Evolutionary conservation across 2,113 vertebrate species (phyloP).

Genomic region (Stegastes partitus): DNA sequence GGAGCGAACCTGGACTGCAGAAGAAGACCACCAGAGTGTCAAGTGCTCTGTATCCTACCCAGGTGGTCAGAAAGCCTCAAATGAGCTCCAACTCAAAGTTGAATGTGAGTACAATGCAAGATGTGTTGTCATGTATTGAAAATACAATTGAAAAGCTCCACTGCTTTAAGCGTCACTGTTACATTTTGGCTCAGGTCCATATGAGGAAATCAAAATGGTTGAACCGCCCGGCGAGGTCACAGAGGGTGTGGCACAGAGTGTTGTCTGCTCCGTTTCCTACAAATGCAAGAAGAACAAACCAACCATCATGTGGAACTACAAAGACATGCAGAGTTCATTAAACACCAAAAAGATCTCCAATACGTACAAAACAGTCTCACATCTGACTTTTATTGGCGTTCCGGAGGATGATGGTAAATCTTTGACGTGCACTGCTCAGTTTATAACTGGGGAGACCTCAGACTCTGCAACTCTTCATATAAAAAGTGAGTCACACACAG

Average conservation of each 20-base stretch:
- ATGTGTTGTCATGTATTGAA: neutral
- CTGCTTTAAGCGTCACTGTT: neutral
- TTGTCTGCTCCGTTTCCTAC: constrained; percentile 71
- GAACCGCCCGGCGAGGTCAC: constrained; percentile 41
- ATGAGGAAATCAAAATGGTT: constrained; percentile 60
- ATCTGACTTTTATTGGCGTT: constrained; percentile 70
- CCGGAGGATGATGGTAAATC: constrained; percentile 60
- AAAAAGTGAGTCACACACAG: constrained; percentile 54
- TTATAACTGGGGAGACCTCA: constrained; percentile 47
- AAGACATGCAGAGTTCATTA: constrained; percentile 52
- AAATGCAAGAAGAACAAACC: constrained; percentile 64
- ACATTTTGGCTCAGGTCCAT: constrained; percentile 60
- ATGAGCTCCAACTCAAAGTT: constrained; percentile 52
- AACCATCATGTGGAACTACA: constrained; percentile 70
- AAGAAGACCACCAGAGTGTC: constrained; percentile 61
- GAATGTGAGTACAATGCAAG: constrained; percentile 67
- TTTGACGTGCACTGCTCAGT: constrained; percentile 68
- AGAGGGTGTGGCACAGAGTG: constrained; percentile 66
- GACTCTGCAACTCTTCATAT: constrained; percentile 51
- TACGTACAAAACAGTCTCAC: constrained; percentile 43
- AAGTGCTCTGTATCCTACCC: constrained; percentile 60
- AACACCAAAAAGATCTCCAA: neutral
- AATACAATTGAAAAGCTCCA: neutral
- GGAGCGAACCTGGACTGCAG: constrained; percentile 46
- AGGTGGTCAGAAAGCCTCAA: constrained; percentile 55